phyloP scores from a whole-genome alignment of 2,888 invertebrate genomes.

The Imbricaverruca yamaguchii region DNA sequence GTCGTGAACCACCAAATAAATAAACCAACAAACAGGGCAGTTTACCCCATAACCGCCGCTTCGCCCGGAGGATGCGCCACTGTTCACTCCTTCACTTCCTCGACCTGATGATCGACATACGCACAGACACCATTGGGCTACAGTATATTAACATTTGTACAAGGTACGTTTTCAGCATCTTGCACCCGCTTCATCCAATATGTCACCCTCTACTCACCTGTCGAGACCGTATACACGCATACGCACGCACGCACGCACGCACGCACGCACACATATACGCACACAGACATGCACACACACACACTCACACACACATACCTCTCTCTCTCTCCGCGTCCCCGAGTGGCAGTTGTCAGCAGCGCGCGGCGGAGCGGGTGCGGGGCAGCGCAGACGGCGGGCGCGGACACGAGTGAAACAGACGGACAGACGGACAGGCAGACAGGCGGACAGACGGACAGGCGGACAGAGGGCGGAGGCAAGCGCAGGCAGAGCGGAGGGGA shows the following conservation, averaged over 20 bases:
- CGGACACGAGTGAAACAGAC: not conserved
- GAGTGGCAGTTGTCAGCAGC: too few relatives aligned
- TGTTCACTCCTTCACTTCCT: too few relatives aligned
- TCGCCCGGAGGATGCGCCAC: too few relatives aligned
- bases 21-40: too few relatives aligned
- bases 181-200: not conserved
- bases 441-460: not conserved
- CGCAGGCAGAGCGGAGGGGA: not conserved
- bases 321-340: too few relatives aligned
- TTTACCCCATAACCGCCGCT: too few relatives aligned
- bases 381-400: too few relatives aligned
- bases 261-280: not conserved
- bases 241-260: not conserved
- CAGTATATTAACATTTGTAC: conserved; percentile 20
- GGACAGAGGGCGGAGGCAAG: conserved; percentile 2
- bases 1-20: too few relatives aligned
- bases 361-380: too few relatives aligned
- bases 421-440: not conserved
- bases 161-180: conserved; percentile 18
- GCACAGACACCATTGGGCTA: not conserved
- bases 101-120: too few relatives aligned
- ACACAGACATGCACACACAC: not conserved
- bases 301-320: not conserved
- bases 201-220: not conserved
- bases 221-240: not conserved